Evolutionary conservation across 2,113 vertebrate genomes (phyloP), one percentile per base, ranked within the genome.

Genomic region (Odontophorus gujanensis): DNA sequence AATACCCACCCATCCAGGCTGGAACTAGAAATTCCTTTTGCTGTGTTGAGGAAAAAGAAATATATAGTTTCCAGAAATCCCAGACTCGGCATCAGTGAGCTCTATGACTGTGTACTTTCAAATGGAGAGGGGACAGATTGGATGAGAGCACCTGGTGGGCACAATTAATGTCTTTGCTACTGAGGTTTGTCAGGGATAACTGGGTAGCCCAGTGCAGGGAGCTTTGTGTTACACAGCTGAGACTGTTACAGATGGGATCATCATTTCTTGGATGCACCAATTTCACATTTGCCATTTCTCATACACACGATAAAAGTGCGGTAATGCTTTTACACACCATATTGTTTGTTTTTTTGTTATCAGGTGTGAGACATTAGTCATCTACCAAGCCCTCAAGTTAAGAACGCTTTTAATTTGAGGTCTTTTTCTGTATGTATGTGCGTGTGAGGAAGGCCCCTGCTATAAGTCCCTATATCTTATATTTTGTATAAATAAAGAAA

Each of bases 201-300:
- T 47, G 47, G 67, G 34, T 34, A 90, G 67, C 66, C 10, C 48
- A 69, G 4, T 62, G 20, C 9, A 53, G 53, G 34, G 30, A n/a
- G 6, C 7, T 59, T 85, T 55, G 32, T 67, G 30, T 77, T 74
- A 24, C 0, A n/a, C 22, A 57, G 59, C 11, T 74, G 85, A 80
- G 36, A 71, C 51, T 68, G 57, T 5, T 4, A 15, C 26, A 36
- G 47, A 9, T 9, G 21, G 38, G 24, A n/a, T 30, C 0, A 0
- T 78, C 85, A 24, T 36, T 32, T n/a, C 61, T 61, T 61, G 68
- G 24, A 67, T 32, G 30, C 22, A 53, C 6, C 22, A 5, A 36
- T 90, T 72, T 74, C 65, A 45, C 20, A 13, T 16, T 32, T 18
- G n/a, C 43, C 40, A 1, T 72, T 86, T 81, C 78, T 63, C 61